These are phyloP conservation scores for Cyclophora albipunctata DNA, from an alignment of 2,888 invertebrate species.

Conservation along the genomic window DNA sequence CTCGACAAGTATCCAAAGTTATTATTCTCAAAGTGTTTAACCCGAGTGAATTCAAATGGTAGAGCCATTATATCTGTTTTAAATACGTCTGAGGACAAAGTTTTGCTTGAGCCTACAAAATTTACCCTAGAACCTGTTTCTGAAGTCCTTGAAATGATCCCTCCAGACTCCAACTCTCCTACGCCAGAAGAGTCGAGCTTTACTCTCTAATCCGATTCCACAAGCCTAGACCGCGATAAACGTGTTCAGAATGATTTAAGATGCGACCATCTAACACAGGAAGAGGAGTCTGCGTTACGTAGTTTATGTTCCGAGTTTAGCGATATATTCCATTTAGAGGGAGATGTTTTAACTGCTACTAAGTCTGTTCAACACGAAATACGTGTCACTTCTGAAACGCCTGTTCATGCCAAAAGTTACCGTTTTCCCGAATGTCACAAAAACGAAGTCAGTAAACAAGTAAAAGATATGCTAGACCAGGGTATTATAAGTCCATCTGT, in stretches of 20 bases:
- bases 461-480: slow-evolving; percentile 12
- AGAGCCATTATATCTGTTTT: not conserved
- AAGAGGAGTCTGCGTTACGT: not conserved
- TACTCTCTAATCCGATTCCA: not conserved
- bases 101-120: not conserved
- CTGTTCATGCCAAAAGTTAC: slow-evolving; percentile 16
- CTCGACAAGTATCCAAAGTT: not conserved
- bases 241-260: not conserved
- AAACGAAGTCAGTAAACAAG: slow-evolving; percentile 13
- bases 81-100: not conserved
- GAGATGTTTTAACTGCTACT: no score
- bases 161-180: not conserved
- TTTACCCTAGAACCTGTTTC: not conserved
- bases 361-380: no score
- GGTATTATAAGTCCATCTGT: slow-evolving; percentile 11
- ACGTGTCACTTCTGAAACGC: not conserved
- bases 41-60: not conserved
- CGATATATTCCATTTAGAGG: not conserved
- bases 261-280: not conserved
- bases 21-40: not conserved
- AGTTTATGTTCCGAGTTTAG: not conserved
- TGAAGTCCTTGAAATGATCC: not conserved
- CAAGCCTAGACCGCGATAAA: not conserved
- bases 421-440: slow-evolving; percentile 14
- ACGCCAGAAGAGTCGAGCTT: not conserved